Percentiles rank a stretch among this genome's conserved stretches.
These are phyloP conservation scores for Thamnophis sirtalis DNA, from an alignment of 2,113 vertebrate genomes.

Conservation along the genomic window DNA sequence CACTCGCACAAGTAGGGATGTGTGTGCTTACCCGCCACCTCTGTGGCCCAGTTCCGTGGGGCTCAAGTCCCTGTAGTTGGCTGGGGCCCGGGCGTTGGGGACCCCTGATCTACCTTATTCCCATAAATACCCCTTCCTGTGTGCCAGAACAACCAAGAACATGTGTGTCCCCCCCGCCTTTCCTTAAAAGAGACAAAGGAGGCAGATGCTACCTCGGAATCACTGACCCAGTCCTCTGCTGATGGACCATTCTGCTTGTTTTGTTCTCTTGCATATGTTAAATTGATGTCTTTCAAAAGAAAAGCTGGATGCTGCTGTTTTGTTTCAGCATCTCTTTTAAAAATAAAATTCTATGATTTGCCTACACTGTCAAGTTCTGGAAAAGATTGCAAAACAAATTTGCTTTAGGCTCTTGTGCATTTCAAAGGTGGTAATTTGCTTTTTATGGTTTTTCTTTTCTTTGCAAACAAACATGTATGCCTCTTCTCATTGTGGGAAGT, in stretches of 20 bases:
- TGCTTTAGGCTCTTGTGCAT: background rate
- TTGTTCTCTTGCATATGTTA: background rate
- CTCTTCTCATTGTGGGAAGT: background rate
- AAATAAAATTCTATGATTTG: background rate
- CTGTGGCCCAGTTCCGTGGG: background rate
- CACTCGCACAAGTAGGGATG: too few species aligned
- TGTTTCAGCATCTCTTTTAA: background rate
- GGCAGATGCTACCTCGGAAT: slow-evolving; percentile 25
- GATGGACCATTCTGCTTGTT: background rate
- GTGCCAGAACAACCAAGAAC: slow-evolving; percentile 24
- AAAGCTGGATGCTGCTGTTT: background rate
- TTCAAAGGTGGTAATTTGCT: background rate
- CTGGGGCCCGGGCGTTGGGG: background rate
- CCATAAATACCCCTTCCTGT: background rate
- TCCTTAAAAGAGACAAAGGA: slow-evolving; percentile 37
- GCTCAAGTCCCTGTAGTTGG: background rate
- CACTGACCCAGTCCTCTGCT: background rate
- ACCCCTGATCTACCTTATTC: background rate
- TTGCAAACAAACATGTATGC: background rate
- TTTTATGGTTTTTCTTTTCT: background rate
- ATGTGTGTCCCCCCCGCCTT: slow-evolving; percentile 43
- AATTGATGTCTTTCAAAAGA: background rate
- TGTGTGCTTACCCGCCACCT: background rate
- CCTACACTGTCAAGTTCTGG: background rate
- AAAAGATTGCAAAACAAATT: background rate